A percentile compares a stretch with the other conserved stretches of the same genome.
Evolutionary conservation across 2,797 vertebrate genomes (phyloP).

Genomic region (Microctenopoma stevenorrisi): DNA sequence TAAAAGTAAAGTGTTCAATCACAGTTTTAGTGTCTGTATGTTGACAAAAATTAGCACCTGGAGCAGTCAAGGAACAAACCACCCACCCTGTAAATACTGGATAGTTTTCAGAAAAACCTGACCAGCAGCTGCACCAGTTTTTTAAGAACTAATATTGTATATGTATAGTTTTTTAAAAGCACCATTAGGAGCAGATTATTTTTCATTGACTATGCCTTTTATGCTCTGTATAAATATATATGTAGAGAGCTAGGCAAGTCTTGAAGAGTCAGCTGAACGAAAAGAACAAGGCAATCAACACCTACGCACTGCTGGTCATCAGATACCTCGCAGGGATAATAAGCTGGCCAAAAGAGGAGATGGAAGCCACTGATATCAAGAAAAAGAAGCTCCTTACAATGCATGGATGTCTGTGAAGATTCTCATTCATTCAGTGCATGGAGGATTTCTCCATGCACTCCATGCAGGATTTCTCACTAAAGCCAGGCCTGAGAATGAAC

Average conservation of each 20-base stretch:
- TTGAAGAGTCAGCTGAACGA: neutral
- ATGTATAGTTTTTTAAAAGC: neutral
- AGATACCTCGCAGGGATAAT: too few species aligned
- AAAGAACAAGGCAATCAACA: too few species aligned
- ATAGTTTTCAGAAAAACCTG: neutral
- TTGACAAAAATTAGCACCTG: too few species aligned
- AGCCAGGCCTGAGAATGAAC: neutral
- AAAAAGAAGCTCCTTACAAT: neutral
- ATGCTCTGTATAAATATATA: neutral
- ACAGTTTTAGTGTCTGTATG: too few species aligned
- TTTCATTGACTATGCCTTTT: neutral
- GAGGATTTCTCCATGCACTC: too few species aligned
- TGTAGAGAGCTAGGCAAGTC: neutral
- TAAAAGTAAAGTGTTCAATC: too few species aligned
- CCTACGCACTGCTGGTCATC: too few species aligned
- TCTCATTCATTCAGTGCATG: too few species aligned
- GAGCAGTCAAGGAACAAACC: too few species aligned
- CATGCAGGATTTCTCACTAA: neutral
- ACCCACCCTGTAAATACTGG: too few species aligned
- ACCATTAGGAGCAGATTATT: neutral
- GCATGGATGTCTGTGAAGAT: neutral
- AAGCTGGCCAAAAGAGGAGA: neutral
- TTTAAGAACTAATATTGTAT: neutral
- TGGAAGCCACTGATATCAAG: neutral
- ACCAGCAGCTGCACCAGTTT: neutral